Base-by-base conservation (phyloP, 1,140 invertebrate species). In the Berghia stephanieae region DNA sequence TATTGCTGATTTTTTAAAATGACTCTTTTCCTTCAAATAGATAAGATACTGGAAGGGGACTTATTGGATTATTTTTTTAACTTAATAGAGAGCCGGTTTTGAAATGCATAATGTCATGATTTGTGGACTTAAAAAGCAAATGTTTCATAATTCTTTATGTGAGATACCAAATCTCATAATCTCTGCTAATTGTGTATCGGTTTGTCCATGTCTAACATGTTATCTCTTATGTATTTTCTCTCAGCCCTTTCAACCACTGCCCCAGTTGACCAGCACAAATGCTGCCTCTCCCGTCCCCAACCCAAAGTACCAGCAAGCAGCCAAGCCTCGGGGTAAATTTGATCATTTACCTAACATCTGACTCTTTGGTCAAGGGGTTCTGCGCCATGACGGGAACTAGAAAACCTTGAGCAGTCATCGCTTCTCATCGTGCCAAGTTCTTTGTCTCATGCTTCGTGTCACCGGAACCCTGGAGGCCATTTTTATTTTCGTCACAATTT, bases 321-420 rank as follows among this genome's bases (percentile, higher is more conserved):
- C 69, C 60, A 81, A 80, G 60, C 79, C 67, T 52, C 60, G 79
- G 49, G n/a, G n/a, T n/a, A n/a, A n/a, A n/a, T 75, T 82, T 43
- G 81, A 83, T 67, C 86, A 86, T 77, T 81, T 88, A 43, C 87
- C 87, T 5, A 88, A 86, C 83, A 88, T 88, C 79, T 88, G 87
- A 88, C 86, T 87, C 68, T 85, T 86, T 72, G 87, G 87, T 81
- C 87, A 88, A 86, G 87, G 87, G 86, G 84, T 87, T 83, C 84
- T 81, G 72, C 85, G 86, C 82, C 84, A 83, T 71, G 86, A 88
- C 75, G 83, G 83, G 74, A 83, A 81, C 69, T 84, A 77, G 76
- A 69, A 24, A n/a, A 38, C n/a, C 49, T 10, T 31, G 38, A 27
- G n/a, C 18, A 75, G 13, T 42, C 18, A 27, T 42, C 6, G 21